Percentiles rank a stretch among this genome's conserved stretches.
phyloP scores from a whole-genome alignment of 2,113 vertebrate genomes.

The Xenus cinereus region DNA sequence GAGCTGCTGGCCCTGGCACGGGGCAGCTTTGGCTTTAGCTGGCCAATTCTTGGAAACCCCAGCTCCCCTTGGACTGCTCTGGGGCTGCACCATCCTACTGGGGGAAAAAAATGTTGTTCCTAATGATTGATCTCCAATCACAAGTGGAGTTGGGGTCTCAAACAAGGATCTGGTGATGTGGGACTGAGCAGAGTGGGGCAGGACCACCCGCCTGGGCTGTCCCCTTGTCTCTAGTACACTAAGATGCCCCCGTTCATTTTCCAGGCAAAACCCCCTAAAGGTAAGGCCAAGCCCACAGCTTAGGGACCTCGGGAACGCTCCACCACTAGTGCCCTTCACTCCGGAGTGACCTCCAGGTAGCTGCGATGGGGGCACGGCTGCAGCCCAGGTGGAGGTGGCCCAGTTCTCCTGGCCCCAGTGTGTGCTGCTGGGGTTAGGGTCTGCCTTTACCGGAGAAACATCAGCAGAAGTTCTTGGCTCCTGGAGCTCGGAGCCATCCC shows the following conservation, averaged over 20 bases:
- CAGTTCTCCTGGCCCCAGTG: background rate
- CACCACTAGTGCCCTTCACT: background rate
- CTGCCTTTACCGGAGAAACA: background rate
- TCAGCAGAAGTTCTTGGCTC: background rate
- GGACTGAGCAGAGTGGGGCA: background rate
- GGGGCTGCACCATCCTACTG: background rate
- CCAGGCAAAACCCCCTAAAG: conserved; percentile 61
- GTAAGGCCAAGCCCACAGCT: background rate
- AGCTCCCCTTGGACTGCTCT: background rate
- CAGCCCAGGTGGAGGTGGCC: accelerated
- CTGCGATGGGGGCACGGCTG: accelerated
- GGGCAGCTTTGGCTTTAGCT: background rate
- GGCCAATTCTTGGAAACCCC: background rate
- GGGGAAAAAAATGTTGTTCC: background rate
- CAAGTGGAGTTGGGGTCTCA: background rate
- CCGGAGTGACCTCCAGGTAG: background rate
- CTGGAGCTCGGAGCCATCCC: background rate
- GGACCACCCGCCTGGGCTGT: background rate
- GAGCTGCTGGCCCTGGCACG: background rate
- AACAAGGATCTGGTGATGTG: no score
- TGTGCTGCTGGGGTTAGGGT: background rate
- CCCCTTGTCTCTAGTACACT: background rate
- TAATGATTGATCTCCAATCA: no score
- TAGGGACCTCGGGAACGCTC: accelerated
- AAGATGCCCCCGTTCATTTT: background rate